A percentile compares a stretch with the other conserved stretches of the same genome.
Conservation (phyloP, 2,888 invertebrate genomes). For the Lasioglossum calceatum region DNA sequence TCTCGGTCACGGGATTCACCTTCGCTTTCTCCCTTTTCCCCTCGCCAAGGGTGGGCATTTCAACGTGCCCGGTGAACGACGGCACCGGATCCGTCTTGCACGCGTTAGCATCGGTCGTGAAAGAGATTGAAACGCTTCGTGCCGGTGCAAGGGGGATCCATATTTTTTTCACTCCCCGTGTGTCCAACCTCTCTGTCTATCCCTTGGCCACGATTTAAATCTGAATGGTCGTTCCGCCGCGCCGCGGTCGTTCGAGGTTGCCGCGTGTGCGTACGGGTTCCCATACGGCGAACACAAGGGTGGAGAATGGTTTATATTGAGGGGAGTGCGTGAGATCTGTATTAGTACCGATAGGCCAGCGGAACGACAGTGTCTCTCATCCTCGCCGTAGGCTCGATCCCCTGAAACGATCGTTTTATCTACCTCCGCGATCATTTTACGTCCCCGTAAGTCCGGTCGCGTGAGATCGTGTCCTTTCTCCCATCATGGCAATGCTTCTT, state of each 20-base stretch:
- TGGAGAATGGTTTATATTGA: constrained; percentile 82
- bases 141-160: constrained; percentile 78
- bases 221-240: constrained; percentile 81
- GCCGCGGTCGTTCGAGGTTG: constrained; percentile 76
- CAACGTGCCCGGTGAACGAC: constrained; percentile 35
- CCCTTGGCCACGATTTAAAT: constrained; percentile 81
- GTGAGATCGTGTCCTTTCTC: background rate
- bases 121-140: constrained; percentile 80
- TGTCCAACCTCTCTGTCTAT: background rate
- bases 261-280: constrained; percentile 73
- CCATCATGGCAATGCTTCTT: background rate
- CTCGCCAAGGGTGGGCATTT: background rate
- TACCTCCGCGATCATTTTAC: background rate
- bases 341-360: constrained; percentile 80
- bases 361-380: constrained; percentile 68
- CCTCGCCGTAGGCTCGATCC: background rate
- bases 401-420: background rate
- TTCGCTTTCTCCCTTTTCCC: background rate
- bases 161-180: constrained; percentile 65
- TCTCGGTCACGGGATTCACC: constrained; percentile 28
- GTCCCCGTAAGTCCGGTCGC: background rate
- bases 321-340: constrained; percentile 84
- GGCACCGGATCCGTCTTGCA: constrained; percentile 45
- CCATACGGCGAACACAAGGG: constrained; percentile 75
- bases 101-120: constrained; percentile 64